Base-by-base conservation (phyloP, 2,113 vertebrate genomes). In the Rhea americana region DNA sequence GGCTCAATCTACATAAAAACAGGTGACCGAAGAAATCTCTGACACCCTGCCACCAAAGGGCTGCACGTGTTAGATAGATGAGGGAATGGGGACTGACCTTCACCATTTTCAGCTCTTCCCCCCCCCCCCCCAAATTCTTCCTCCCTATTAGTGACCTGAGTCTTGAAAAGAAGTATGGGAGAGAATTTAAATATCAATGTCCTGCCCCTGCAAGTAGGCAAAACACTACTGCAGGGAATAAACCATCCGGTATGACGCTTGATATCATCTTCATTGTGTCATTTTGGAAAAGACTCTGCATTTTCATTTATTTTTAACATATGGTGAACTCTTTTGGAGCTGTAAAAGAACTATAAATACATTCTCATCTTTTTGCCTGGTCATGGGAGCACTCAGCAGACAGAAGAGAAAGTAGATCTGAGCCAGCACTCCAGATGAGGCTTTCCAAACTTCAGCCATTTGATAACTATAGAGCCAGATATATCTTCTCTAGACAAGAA, bases 21-120 rank as follows among this genome's bases (percentile, higher is more conserved):
- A 87, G 21, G 24, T 47, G 73, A 53, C 83, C 68, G 43, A 51
- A 87, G 78, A 32, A 73, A 59, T 65, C 7, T 58, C 16, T 30
- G 62, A 50, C 45, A 73, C 25, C 0, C 0, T 0, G 1, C n/a
- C 28, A 2, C 2, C 12, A 25, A 19, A 43, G 22, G 15, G 15
- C 39, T 82, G 8, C 56, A n/a, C 3, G 3, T 2, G 0, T 13
- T 30, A 39, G 39, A 37, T 21, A 71, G 76, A 71, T 2, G 15
- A 3, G 5, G 24, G 50, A 5, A 15, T 56, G 16, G 10, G 11
- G 5, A 15, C 8, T 30, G 17, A 21, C 37, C 37, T 43, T 68
- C 15, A 4, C 9, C 11, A 19, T 55, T 77, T 76, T 58, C 17
- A 62, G 7, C 37, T 21, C 47, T 74, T 53, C 7, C n/a, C 62